These are phyloP conservation scores for Paracyclopina nana DNA, from an alignment of 1,140 invertebrate species.

Conservation along the genomic window DNA sequence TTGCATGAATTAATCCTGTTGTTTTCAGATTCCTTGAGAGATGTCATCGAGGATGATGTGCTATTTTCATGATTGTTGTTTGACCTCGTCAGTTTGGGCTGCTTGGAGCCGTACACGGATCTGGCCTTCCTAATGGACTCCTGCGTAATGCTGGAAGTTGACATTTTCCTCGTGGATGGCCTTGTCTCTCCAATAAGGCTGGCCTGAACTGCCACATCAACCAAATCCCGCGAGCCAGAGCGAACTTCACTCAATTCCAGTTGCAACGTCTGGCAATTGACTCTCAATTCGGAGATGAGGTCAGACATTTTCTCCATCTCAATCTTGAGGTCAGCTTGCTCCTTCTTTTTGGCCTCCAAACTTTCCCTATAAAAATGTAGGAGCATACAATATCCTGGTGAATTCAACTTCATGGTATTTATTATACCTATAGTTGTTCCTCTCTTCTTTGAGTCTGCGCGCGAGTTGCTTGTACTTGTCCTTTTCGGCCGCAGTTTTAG, in stretches of 20 bases:
- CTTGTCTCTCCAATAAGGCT: too few species aligned
- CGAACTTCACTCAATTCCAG: not conserved
- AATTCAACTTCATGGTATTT: too few species aligned
- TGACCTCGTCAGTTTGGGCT: not conserved
- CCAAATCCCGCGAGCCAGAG: not conserved
- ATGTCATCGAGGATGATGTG: too few species aligned
- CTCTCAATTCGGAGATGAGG: not conserved
- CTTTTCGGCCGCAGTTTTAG: constrained; percentile 9
- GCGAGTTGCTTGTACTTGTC: constrained; percentile 12
- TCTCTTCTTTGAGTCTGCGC: constrained; percentile 5
- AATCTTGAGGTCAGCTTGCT: constrained; percentile 1
- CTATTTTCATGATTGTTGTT: not conserved
- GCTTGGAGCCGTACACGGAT: not conserved
- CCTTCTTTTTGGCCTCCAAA: too few species aligned
- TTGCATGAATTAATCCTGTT: too few species aligned
- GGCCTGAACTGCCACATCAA: not conserved
- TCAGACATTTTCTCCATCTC: constrained; percentile 12
- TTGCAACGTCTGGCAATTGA: not conserved
- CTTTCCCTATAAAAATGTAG: too few species aligned
- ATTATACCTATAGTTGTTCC: constrained; percentile 4
- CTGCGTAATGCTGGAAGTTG: too few species aligned
- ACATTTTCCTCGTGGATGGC: too few species aligned
- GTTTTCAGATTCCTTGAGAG: too few species aligned
- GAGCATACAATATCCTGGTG: too few species aligned
- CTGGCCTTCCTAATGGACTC: not conserved